Evolutionary conservation across 2,888 invertebrate genomes (phyloP), one percentile per base, ranked within the genome.

Genomic region (Diogma glabrata): DNA sequence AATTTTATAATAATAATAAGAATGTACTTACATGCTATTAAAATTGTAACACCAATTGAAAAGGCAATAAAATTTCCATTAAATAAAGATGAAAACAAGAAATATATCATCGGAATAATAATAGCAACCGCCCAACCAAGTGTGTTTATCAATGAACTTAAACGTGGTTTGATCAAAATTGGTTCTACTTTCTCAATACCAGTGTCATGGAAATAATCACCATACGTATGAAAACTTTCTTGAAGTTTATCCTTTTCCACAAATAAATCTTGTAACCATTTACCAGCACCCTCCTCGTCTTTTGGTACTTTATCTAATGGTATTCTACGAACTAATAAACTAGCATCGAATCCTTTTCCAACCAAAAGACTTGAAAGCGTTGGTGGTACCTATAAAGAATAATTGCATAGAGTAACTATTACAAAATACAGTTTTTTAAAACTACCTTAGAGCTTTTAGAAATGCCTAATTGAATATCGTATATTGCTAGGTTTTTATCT

Each of bases 221-320:
- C 89, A 3, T 67, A 66, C 48, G 51, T 63, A 38, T 66, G 63
- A 56, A 70, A 70, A 57, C 70, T 70, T n/a, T 70, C 68, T 46
- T 69, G 63, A 20, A 67, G 63, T 52, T 58, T 63, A 73, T 89
- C 91, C 75, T 92, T 93, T 60, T 79, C 75, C 57, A 84, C 78
- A 66, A 87, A 96, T 28, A 87, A 72, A 50, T 87, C 76, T 59
- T 89, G 84, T 53, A 96, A 70, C 85, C 91, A 95, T 53, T 79
- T 76, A 5, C 87, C 78, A 51, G 87, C 86, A 48, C 73, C 79
- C 56, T 79, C 81, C 20, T 72, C 75, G 50, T 78, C 81, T 45
- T 79, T 77, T 0, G 94, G 94, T 24, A 95, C 77, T 49, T 79
- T 76, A 46, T 85, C 82, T 43, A 94, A 72, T 1, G 88, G 85